phyloP scores from a whole-genome alignment of 2,797 vertebrate species.

The Falco peregrinus region DNA sequence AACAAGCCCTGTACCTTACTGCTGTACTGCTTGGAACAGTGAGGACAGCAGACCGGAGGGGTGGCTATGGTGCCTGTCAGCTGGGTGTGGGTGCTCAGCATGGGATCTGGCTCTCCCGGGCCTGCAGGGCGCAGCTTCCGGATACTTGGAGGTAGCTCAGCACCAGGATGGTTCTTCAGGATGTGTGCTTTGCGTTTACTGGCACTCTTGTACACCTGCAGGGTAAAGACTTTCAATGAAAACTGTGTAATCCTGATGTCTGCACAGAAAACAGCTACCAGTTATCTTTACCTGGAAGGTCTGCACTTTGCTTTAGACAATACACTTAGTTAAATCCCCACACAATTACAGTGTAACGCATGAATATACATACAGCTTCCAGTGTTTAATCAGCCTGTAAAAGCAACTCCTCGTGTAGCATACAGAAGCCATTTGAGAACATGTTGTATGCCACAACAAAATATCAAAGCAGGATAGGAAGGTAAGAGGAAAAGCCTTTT shows the following conservation, averaged over 20 bases:
- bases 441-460: not conserved
- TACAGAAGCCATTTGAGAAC: not conserved
- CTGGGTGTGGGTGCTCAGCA: slow-evolving; percentile 98
- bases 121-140: slow-evolving; percentile 93
- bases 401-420: not conserved
- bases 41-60: slow-evolving; percentile 94
- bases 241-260: not conserved
- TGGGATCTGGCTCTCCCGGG: slow-evolving; percentile 95
- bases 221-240: not conserved
- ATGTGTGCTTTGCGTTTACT: slow-evolving; percentile 99
- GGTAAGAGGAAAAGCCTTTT: not conserved
- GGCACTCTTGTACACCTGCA: slow-evolving; percentile 97
- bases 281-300: not conserved
- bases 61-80: slow-evolving; percentile 95
- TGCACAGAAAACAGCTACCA: not conserved
- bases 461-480: not conserved
- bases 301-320: not conserved
- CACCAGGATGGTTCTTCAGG: slow-evolving; percentile 96
- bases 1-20: slow-evolving; percentile 84
- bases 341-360: not conserved
- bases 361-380: not conserved
- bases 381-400: not conserved
- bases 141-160: slow-evolving; percentile 95
- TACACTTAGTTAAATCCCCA: not conserved
- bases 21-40: slow-evolving; percentile 99